phyloP scores from a whole-genome alignment of 2,113 vertebrate genomes.

The Propithecus coquereli region DNA sequence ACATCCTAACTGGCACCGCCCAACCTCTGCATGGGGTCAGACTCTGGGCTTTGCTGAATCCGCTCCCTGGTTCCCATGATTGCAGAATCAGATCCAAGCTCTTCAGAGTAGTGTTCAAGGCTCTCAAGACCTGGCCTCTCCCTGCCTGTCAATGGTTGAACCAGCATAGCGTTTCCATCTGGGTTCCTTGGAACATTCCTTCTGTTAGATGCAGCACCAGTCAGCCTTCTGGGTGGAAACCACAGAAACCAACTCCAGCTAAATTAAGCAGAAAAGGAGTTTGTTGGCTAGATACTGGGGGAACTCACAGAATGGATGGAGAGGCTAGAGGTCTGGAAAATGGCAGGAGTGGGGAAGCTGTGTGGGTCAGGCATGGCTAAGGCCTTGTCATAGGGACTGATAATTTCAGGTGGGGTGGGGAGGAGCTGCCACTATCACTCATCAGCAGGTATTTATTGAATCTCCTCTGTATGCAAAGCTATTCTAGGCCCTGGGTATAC shows the following conservation, averaged over 20 bases:
- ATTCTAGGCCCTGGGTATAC: neutral
- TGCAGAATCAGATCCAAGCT: neutral
- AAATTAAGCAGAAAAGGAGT: neutral
- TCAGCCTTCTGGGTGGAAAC: neutral
- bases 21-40: neutral
- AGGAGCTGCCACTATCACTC: neutral
- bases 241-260: neutral
- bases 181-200: neutral
- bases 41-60: neutral
- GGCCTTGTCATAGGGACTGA: neutral
- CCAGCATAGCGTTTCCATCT: neutral
- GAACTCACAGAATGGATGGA: neutral
- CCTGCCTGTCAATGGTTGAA: neutral
- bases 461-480: neutral
- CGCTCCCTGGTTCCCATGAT: neutral
- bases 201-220: neutral
- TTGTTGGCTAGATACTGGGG: neutral
- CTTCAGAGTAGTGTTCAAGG: neutral
- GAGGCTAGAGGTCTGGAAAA: neutral
- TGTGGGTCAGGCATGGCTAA: neutral
- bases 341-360: neutral
- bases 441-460: neutral
- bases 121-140: neutral
- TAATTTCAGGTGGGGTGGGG: neutral
- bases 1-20: neutral